Evolutionary conservation across 2,888 invertebrate species (phyloP).

Genomic region (Cryptocephalus moraei): DNA sequence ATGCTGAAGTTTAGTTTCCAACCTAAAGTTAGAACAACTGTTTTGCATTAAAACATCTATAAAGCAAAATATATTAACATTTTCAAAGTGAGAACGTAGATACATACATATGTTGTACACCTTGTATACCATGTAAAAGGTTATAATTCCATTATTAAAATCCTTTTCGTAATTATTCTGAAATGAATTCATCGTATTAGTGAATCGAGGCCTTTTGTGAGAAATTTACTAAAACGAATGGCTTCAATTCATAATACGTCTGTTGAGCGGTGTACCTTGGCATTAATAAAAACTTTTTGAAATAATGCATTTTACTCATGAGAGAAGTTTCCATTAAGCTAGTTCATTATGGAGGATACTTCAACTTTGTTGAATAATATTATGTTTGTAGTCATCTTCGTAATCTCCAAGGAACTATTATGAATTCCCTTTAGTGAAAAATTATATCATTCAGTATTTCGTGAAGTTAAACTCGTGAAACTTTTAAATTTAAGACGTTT

Average conservation of each 20-base stretch:
- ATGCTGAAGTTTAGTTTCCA: too few relatives aligned
- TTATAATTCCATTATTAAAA: too few relatives aligned
- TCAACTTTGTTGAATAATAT: constrained; percentile 18
- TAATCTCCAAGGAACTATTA: constrained; percentile 16
- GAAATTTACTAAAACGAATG: constrained; percentile 4
- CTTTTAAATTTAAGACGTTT: too few relatives aligned
- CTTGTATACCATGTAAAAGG: too few relatives aligned
- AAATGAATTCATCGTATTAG: too few relatives aligned
- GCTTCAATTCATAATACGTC: constrained; percentile 5
- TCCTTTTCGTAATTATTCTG: too few relatives aligned
- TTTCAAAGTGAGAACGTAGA: too few relatives aligned
- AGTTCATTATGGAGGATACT: constrained; percentile 18
- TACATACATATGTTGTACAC: too few relatives aligned
- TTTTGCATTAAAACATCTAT: too few relatives aligned
- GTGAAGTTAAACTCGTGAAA: not conserved
- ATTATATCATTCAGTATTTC: not conserved
- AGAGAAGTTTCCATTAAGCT: constrained; percentile 13
- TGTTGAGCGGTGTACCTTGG: constrained; percentile 8
- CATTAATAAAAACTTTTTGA: constrained; percentile 13
- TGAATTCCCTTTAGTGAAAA: constrained; percentile 1
- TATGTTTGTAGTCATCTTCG: constrained; percentile 15
- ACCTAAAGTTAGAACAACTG: too few relatives aligned
- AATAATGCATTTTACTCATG: constrained; percentile 14
- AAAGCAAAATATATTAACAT: too few relatives aligned
- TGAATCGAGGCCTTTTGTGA: not conserved